These are phyloP conservation scores for Halictus ligatus DNA, from an alignment of 2,888 invertebrate genomes.

Conservation along the genomic window DNA sequence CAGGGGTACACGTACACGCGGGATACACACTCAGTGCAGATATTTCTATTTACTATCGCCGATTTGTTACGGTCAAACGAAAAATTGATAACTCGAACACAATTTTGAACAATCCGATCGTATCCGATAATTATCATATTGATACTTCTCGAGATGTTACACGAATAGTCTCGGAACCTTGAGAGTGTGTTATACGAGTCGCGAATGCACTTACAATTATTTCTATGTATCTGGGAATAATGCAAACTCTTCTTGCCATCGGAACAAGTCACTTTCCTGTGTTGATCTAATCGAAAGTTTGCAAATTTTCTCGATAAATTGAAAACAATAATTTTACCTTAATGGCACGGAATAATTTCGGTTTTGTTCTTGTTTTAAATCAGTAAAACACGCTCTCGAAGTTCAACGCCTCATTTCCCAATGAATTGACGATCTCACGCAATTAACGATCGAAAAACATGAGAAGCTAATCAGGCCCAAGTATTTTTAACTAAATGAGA, in stretches of 20 bases:
- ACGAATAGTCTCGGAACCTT: neutral
- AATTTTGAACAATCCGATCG: neutral
- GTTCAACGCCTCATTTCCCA: constrained; percentile 4
- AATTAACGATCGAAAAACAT: neutral
- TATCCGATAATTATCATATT: neutral
- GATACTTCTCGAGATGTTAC: neutral
- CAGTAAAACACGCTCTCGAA: neutral
- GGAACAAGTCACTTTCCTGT: neutral
- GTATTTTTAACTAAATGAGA: constrained; percentile 8
- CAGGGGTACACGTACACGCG: constrained; percentile 66
- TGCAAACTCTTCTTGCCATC: neutral
- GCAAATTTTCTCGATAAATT: neutral
- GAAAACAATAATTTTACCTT: neutral
- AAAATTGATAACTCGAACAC: neutral
- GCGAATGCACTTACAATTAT: neutral
- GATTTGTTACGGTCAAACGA: neutral
- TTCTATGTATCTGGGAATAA: neutral
- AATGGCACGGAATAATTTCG: neutral
- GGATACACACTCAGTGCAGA: constrained; percentile 78
- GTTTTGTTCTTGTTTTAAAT: neutral
- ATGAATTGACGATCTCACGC: neutral
- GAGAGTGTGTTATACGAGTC: neutral
- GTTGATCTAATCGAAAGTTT: neutral
- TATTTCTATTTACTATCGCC: constrained; percentile 74
- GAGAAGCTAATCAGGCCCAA: constrained; percentile 38